Percentiles rank a stretch among this genome's conserved stretches.
Conservation (phyloP, 2,797 vertebrate species). For the Brotogeris chrysoptera region DNA sequence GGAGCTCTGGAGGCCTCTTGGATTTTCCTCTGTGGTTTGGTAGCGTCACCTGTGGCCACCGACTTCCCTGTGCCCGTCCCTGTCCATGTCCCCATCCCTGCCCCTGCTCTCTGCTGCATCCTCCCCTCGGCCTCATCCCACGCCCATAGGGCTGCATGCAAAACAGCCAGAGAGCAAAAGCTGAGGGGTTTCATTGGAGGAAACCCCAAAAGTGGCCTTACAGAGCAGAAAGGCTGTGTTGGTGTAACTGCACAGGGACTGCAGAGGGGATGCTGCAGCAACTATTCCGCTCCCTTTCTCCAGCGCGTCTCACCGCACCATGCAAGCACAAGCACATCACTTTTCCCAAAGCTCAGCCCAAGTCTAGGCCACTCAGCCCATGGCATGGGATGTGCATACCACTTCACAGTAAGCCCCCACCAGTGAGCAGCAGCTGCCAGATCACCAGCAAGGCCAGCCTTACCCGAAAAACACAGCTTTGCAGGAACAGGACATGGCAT, state of each 20-base stretch:
- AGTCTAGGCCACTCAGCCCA: neutral
- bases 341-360: neutral
- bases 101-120: neutral
- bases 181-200: neutral
- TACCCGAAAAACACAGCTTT: rapidly evolving
- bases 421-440: rapidly evolving
- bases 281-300: neutral
- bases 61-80: neutral
- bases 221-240: neutral
- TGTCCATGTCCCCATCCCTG: too few species aligned
- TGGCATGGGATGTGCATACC: rapidly evolving
- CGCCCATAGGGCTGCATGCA: neutral
- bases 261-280: neutral
- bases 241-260: rapidly evolving
- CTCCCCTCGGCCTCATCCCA: rapidly evolving
- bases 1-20: neutral
- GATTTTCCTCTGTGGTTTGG: neutral
- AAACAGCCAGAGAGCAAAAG: neutral
- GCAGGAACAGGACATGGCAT: rapidly evolving
- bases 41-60: rapidly evolving
- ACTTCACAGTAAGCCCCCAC: rapidly evolving
- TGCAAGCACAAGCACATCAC: rapidly evolving
- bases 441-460: neutral
- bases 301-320: rapidly evolving
- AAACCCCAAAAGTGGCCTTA: neutral